Base-by-base conservation (phyloP, 2,888 invertebrate species). In the Andrena hattorfiana region DNA sequence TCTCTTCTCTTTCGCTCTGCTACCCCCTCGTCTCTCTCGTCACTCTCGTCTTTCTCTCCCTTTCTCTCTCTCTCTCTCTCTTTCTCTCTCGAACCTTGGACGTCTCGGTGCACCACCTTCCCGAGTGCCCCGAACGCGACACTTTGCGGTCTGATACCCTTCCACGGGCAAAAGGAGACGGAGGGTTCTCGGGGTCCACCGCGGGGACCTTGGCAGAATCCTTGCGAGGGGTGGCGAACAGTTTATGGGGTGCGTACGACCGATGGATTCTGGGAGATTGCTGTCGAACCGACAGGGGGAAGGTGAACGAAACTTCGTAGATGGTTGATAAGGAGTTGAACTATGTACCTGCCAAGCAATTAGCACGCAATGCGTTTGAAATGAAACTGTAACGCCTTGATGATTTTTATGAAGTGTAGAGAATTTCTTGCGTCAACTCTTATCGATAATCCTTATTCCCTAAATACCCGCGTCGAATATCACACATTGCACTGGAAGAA, bases 1-100 rank as follows among this genome's bases (percentile, higher is more conserved):
- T 87, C 85, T 76, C 56, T 73, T 70, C 78, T 77, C 75, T 68
- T 35, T 26, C 59, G 62, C 74, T 63, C 48, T 26, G 56, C 8
- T 49, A 23, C 48, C 60, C 59, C 26, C 66, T 23, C 54, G 13
- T 23, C 10, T 20, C 54, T 23, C 54, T 54, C 54, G 8, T 35
- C 35, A 35, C 35, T 35, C 35, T 10, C 8, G 8, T 10, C 20
- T 20, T 8, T 35, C 35, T 26, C 30, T 48, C 28, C 32, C 7
- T 32, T 32, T 28, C 72, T 49, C 59, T 69, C 72, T 66, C 66
- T 72, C 49, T 54, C 49, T 48, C 10, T n/a, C 71, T 69, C 42
- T 63, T 67, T 16, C 10, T 23, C 20, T 10, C 8, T 63, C 54
- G 16, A 77, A 32, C 51, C 54, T 74, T 66, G 80, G 60, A 68